Conservation (phyloP, 2,797 vertebrate species). For the Takifugu ocellatus region DNA sequence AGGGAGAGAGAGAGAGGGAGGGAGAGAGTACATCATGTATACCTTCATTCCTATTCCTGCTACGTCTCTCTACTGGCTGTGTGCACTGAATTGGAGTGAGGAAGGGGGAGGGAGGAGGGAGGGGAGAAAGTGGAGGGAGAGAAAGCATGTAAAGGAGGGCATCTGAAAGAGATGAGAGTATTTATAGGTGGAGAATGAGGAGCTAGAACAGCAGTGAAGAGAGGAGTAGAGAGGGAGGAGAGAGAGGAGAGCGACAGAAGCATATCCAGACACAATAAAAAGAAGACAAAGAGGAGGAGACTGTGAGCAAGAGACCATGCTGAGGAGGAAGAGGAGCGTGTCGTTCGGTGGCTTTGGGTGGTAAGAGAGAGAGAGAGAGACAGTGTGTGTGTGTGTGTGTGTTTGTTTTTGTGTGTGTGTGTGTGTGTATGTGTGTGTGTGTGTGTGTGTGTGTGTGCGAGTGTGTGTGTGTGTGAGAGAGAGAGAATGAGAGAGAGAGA, state of each 20-base stretch:
- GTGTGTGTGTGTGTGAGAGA: not conserved
- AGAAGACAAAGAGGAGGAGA: constrained; percentile 18
- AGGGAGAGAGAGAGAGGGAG: not conserved
- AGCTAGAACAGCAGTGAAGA: constrained; percentile 38
- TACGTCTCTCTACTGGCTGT: constrained; percentile 15
- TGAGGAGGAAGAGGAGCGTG: constrained; percentile 80
- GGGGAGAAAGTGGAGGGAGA: constrained; percentile 22
- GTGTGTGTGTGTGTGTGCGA: not conserved
- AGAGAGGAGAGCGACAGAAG: constrained; percentile 18
- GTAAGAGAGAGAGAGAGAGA: constrained; percentile 49
- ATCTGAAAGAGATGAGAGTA: constrained; percentile 47
- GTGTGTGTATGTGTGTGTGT: not conserved
- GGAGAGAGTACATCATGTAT: constrained; percentile 3
- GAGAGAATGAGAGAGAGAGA: no score
- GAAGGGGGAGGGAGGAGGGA: constrained; percentile 16
- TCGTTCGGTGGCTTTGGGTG: constrained; percentile 79
- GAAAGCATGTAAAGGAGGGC: constrained; percentile 25
- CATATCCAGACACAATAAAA: not conserved
- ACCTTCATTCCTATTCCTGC: constrained; percentile 11
- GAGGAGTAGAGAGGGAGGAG: constrained; percentile 19
- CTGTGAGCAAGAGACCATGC: constrained; percentile 65
- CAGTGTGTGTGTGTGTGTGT: constrained; percentile 1
- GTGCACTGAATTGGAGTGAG: constrained; percentile 42
- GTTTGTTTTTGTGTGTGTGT: not conserved
- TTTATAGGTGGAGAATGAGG: constrained; percentile 62